phyloP scores from a whole-genome alignment of 2,113 vertebrate species.

The Holacanthus passer region DNA sequence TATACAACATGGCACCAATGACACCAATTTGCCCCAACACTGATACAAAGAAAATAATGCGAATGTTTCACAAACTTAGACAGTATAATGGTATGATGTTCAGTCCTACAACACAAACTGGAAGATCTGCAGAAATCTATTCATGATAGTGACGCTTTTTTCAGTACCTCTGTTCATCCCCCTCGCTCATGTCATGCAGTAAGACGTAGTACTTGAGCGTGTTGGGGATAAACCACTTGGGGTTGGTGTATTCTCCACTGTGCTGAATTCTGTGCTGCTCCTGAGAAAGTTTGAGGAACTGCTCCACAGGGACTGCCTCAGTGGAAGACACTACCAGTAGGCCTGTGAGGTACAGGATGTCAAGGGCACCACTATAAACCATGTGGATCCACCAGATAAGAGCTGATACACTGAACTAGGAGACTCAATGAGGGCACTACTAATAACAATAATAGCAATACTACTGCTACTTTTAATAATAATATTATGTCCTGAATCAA shows the following conservation, averaged over 20 bases:
- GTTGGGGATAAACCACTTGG: conserved; percentile 99
- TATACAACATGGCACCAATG: background rate
- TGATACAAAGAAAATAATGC: background rate
- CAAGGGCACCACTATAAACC: conserved; percentile 57
- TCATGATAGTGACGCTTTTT: background rate
- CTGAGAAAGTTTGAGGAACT: conserved; percentile 96
- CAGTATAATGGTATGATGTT: background rate
- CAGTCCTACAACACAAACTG: background rate
- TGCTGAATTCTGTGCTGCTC: conserved; percentile 98
- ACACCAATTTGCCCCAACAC: background rate
- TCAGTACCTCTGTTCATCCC: conserved; percentile 92
- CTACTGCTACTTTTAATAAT: no score
- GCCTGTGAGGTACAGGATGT: conserved; percentile 81
- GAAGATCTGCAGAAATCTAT: background rate
- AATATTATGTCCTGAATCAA: no score
- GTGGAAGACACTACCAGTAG: conserved; percentile 96
- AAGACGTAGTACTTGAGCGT: conserved; percentile 98
- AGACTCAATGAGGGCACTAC: background rate
- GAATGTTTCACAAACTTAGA: background rate
- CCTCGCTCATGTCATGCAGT: conserved; percentile 92
- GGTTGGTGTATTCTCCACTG: conserved; percentile 92
- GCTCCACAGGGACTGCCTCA: conserved; percentile 92
- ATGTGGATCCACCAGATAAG: background rate
- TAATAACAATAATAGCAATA: background rate
- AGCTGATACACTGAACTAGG: background rate